These are phyloP conservation scores for Candoia aspera DNA, from an alignment of 2,113 vertebrate species.

Conservation along the genomic window DNA sequence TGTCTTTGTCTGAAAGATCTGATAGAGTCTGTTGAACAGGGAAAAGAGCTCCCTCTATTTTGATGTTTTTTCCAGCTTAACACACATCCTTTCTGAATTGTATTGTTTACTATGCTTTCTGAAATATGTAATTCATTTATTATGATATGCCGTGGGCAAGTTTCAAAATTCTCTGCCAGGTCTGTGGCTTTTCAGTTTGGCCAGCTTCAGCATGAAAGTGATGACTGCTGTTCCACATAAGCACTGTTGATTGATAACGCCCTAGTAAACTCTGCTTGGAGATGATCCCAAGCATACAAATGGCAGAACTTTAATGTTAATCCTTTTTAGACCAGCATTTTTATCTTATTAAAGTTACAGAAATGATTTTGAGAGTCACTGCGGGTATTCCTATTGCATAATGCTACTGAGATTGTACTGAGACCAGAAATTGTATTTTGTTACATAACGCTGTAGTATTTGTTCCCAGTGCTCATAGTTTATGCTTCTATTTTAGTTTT, in stretches of 20 bases:
- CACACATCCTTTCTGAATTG: background rate
- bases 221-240: background rate
- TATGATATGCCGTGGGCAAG: background rate
- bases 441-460: conserved; percentile 42
- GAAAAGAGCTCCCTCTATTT: background rate
- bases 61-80: background rate
- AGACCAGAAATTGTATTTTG: conserved; percentile 59
- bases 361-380: conserved; percentile 62
- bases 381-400: conserved; percentile 59
- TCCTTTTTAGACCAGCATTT: conserved; percentile 66
- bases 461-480: conserved; percentile 20
- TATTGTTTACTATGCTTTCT: conserved; percentile 14
- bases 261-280: conserved; percentile 49
- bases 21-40: conserved; percentile 3
- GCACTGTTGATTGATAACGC: conserved; percentile 60
- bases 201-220: conserved; percentile 32
- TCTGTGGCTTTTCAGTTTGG: conserved; percentile 25
- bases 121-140: conserved; percentile 7
- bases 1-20: background rate
- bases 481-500: background rate
- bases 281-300: conserved; percentile 50
- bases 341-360: conserved; percentile 64
- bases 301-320: conserved; percentile 55
- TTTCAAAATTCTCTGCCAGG: background rate
- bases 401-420: conserved; percentile 63